These are phyloP conservation scores for Pangasius djambal DNA, from an alignment of 2,797 vertebrate genomes.

Conservation along the genomic window DNA sequence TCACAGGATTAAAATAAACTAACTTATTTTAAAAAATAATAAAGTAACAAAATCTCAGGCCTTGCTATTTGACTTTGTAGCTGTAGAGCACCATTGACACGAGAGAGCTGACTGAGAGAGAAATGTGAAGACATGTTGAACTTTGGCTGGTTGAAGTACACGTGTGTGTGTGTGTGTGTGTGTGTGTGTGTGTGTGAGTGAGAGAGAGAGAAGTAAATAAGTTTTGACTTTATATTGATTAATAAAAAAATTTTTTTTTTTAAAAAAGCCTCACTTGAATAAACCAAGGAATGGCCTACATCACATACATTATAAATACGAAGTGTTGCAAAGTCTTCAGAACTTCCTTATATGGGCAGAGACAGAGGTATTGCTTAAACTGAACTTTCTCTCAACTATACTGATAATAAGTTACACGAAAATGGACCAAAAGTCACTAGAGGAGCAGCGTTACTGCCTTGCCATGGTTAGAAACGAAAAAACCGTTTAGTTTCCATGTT, in stretches of 20 bases:
- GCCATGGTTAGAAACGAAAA: not conserved
- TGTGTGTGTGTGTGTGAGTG: rapidly evolving
- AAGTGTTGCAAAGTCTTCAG: no score
- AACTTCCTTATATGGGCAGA: not conserved
- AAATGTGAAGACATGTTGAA: slow-evolving; percentile 20
- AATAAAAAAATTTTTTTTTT: no score
- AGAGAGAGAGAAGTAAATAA: no score
- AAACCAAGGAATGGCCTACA: not conserved
- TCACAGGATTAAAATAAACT: not conserved
- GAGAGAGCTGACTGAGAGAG: no score
- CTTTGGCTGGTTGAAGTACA: slow-evolving; percentile 40
- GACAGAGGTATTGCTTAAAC: not conserved
- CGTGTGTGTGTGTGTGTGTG: not conserved
- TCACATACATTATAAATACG: not conserved
- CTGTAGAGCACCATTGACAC: not conserved
- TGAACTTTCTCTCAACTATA: not conserved
- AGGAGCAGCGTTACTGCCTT: not conserved
- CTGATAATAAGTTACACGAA: not conserved
- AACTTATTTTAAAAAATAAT: not conserved
- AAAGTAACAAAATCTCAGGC: slow-evolving; percentile 18
- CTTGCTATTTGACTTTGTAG: not conserved
- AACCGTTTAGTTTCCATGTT: not conserved
- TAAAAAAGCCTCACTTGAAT: not conserved
- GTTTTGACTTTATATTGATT: not conserved
- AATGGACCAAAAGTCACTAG: not conserved